Conservation (phyloP, 2,113 vertebrate genomes). For the Lagenorhynchus albirostris region DNA sequence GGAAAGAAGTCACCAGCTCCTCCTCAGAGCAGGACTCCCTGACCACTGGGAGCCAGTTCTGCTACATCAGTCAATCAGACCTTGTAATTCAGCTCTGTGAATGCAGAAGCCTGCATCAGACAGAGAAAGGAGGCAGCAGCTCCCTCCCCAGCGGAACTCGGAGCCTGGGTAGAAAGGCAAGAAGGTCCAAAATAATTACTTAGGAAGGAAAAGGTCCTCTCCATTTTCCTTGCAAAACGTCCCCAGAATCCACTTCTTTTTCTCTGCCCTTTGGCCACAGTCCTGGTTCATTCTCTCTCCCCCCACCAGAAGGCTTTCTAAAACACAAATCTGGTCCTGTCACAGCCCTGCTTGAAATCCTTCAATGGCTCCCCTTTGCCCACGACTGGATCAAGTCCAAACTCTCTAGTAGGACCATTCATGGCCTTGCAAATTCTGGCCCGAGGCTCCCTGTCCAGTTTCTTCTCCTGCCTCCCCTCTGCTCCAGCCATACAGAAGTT, state of each 20-base stretch:
- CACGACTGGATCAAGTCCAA: constrained; percentile 63
- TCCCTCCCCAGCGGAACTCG: background rate
- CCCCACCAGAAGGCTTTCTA: constrained; percentile 38
- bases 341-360: constrained; percentile 74
- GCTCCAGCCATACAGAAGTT: background rate
- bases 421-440: constrained; percentile 45
- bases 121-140: background rate
- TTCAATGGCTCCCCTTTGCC: constrained; percentile 68
- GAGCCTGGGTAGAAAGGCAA: constrained; percentile 6
- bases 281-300: constrained; percentile 24
- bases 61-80: constrained; percentile 36
- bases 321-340: constrained; percentile 60
- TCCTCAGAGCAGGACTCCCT: background rate
- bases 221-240: constrained; percentile 1
- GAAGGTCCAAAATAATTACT: constrained; percentile 40
- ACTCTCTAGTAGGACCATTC: constrained; percentile 64
- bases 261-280: constrained; percentile 43
- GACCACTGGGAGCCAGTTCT: background rate
- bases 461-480: background rate
- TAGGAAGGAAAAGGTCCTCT: background rate
- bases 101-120: background rate
- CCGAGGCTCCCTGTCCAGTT: constrained; percentile 17
- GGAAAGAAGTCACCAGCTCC: background rate
- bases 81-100: constrained; percentile 11
- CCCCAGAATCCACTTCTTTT: constrained; percentile 31